These are phyloP conservation scores for Drosophila emarginata DNA, from an alignment of 2,888 invertebrate genomes.

Conservation along the genomic window DNA sequence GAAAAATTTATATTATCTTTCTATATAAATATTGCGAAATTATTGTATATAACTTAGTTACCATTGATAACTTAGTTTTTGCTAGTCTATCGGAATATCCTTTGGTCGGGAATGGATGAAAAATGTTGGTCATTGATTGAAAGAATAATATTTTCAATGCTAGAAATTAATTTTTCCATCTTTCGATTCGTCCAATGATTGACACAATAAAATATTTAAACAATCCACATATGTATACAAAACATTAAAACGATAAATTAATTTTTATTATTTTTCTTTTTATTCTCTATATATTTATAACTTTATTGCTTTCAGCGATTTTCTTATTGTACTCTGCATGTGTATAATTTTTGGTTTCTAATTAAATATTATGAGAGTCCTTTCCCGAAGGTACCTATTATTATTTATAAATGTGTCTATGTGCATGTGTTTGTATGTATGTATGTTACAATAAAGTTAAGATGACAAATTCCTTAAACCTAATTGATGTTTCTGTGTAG, in stretches of 20 bases:
- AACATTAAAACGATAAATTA: background rate
- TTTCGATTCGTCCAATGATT: no score
- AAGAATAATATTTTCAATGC: no score
- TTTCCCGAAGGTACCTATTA: constrained; percentile 21
- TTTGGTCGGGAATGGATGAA: no score
- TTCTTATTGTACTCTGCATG: constrained; percentile 40
- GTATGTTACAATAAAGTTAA: constrained; percentile 4
- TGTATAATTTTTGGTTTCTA: constrained; percentile 37
- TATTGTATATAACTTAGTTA: no score
- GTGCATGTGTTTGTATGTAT: constrained; percentile 13
- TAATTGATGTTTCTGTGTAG: constrained; percentile 10
- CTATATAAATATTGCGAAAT: no score
- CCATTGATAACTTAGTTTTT: no score
- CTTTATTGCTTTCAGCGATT: constrained; percentile 42
- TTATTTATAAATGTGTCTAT: constrained; percentile 22
- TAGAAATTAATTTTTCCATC: no score
- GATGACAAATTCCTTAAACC: constrained; percentile 3
- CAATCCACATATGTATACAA: background rate
- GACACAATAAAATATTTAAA: background rate
- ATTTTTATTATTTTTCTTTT: background rate
- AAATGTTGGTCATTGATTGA: no score
- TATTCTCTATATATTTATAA: background rate
- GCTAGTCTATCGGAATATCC: no score
- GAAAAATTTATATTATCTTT: no score
- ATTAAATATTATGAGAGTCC: constrained; percentile 35